Evolutionary conservation across 2,888 invertebrate species (phyloP), one percentile per base, ranked within the genome.

Genomic region (Netelia melanura): DNA sequence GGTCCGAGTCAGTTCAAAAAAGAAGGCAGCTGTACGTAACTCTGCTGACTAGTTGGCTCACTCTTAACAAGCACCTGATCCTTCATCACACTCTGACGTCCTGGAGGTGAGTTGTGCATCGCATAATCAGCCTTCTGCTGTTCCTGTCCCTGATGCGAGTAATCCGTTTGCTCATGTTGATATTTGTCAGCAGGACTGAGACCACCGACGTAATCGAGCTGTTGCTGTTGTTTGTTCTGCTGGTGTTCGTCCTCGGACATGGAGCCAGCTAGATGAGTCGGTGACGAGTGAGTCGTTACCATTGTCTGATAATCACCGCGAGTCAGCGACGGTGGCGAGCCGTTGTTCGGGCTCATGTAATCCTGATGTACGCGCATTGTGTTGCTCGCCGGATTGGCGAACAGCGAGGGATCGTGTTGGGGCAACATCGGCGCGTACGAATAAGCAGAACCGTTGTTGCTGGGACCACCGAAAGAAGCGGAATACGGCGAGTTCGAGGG

Each of bases 341-440:
- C 96, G 88, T 96, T 96, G 74, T 95, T 96, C 1, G 94, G 90
- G 76, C 94, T 96, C 52, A 96, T 96, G 90, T 96, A 96, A 89
- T 96, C 96, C 83, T 96, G 95, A 91, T 97, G 97, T 3, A 96
- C 93, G 94, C 97, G 94, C 92, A 95, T 94, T 14, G 92, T 87
- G 84, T 92, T 93, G 62, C 90, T 89, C n/a, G 91, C 87, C 0
- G 96, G 95, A 0, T 94, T 92, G 2, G 94, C 94, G 92, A 97
- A 97, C 91, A 97, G 95, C 89, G 97, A 97, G 10, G 96, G 95
- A 87, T 97, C 97, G 92, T 97, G 97, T 1, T 96, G 96, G 83
- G 96, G 96, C 72, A 96, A 92, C 93, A 96, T 96, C 44, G 95
- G 94, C 14, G 94, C 93, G 87, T 94, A 94, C 0, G 93, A 90